A percentile compares a stretch with the other conserved stretches of the same genome.
Evolutionary conservation across 2,888 invertebrate species (phyloP).

Genomic region (Rhagonycha lutea): DNA sequence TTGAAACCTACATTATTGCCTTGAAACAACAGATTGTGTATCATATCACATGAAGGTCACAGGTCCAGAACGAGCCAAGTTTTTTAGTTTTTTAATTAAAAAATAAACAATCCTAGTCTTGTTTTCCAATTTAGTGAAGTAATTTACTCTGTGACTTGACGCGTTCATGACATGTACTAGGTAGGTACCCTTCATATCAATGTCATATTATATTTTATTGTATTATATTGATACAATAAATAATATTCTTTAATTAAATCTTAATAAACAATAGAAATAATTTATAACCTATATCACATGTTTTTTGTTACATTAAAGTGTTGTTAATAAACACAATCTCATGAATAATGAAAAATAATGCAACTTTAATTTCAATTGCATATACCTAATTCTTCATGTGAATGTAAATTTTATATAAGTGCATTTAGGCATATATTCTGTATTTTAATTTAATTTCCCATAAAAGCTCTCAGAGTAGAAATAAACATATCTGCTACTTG

Average conservation of each 20-base stretch:
- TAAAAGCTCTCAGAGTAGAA: conserved; percentile 25
- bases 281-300: not conserved
- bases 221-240: not conserved
- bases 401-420: not conserved
- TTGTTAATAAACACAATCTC: not conserved
- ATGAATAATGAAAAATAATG: not conserved
- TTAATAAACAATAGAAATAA: not conserved
- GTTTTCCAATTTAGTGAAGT: no score
- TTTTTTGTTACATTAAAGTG: not conserved
- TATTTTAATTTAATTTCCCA: conserved; percentile 7
- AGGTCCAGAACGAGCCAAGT: no score
- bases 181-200: no score
- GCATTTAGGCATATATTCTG: not conserved
- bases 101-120: no score
- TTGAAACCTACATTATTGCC: no score
- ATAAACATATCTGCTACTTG: conserved; percentile 49
- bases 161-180: no score
- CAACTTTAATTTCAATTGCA: not conserved
- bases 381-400: no score
- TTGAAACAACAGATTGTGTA: no score
- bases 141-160: no score
- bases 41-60: no score
- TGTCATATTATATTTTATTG: no score
- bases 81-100: no score
- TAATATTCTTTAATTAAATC: not conserved